phyloP scores from a whole-genome alignment of 2,888 invertebrate species.

The Steinernema hermaphroditum region DNA sequence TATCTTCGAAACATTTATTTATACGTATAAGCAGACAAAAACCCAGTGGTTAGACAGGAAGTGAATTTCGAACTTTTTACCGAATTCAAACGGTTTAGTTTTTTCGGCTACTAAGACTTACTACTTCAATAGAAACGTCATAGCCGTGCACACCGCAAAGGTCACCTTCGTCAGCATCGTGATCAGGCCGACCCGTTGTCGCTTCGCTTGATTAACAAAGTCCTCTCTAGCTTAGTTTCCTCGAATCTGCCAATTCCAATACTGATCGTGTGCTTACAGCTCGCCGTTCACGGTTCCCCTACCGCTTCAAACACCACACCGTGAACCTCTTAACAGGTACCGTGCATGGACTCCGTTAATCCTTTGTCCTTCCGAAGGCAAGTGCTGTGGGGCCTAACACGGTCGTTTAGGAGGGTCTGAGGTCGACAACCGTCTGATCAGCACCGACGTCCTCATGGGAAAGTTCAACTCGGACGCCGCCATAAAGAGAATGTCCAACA shows the following conservation, averaged over 20 bases:
- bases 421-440: constrained; percentile 79
- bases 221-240: not conserved
- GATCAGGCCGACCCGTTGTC: no score
- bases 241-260: not conserved
- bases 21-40: no score
- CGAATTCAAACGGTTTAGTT: no score
- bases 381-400: not conserved
- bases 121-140: no score
- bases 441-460: constrained; percentile 92
- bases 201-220: constrained; percentile 15
- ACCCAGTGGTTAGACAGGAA: no score
- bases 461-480: constrained; percentile 47
- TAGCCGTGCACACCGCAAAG: no score
- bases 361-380: not conserved
- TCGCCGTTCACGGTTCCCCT: constrained; percentile 62
- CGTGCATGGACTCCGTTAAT: constrained; percentile 4
- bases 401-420: constrained; percentile 43
- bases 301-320: constrained; percentile 66
- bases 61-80: no score
- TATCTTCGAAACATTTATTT: no score
- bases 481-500: constrained; percentile 48
- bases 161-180: no score
- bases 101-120: no score
- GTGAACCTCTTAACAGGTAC: constrained; percentile 63
- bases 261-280: constrained; percentile 43